Percentiles rank a stretch among this genome's conserved stretches.
These are phyloP conservation scores for Acipenser ruthenus DNA, from an alignment of 2,797 vertebrate genomes.

Conservation along the genomic window DNA sequence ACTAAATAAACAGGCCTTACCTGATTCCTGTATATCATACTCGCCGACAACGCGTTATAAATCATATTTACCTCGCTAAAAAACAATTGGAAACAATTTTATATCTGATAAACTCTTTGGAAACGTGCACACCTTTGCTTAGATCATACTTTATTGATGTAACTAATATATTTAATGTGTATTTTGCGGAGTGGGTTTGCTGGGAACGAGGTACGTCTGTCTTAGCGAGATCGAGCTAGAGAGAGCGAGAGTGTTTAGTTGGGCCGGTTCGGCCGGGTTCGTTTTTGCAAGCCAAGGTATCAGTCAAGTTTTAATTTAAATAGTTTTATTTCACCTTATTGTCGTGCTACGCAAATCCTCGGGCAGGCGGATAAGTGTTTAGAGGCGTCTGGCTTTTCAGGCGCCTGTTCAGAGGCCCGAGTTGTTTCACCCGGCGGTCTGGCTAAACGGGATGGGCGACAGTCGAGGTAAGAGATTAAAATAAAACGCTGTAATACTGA, in stretches of 20 bases:
- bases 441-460: conserved; percentile 57
- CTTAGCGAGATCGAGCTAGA: background rate
- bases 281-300: background rate
- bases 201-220: background rate
- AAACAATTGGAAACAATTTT: too few relatives aligned
- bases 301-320: background rate
- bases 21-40: background rate
- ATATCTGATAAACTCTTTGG: too few relatives aligned
- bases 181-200: background rate
- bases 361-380: background rate
- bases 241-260: background rate
- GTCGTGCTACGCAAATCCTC: too few relatives aligned
- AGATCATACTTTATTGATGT: background rate
- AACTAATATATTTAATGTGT: background rate
- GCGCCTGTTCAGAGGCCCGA: conserved; percentile 67
- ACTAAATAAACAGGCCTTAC: background rate
- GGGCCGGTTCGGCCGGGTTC: conserved; percentile 1
- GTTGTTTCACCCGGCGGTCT: conserved; percentile 40
- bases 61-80: background rate
- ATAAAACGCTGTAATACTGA: background rate
- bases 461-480: conserved; percentile 55
- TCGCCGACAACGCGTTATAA: background rate
- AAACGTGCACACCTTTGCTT: too few relatives aligned
- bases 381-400: conserved; percentile 43
- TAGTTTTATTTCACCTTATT: too few relatives aligned